Percentiles rank a stretch among this genome's conserved stretches.
phyloP scores from a whole-genome alignment of 2,888 invertebrate genomes.

The Limnephilus rhombicus region DNA sequence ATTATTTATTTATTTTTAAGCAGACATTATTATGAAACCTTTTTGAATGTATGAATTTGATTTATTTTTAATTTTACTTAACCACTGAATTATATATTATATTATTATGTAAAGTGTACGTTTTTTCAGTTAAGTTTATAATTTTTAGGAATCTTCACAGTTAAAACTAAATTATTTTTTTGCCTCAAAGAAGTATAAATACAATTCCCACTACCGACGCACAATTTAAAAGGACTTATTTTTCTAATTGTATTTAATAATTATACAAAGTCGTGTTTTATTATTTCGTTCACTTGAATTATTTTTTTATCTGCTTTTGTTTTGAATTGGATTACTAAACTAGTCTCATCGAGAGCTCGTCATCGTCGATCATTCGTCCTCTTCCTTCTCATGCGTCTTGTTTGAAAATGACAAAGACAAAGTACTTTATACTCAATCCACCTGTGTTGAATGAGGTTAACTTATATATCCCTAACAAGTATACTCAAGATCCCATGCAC shows the following conservation, averaged over 20 bases:
- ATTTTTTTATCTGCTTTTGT: background rate
- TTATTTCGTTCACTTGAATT: background rate
- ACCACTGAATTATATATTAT: background rate
- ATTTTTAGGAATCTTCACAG: background rate
- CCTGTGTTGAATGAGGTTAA: too few relatives aligned
- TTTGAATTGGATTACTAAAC: background rate
- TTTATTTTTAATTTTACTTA: conserved; percentile 25
- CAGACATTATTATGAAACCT: background rate
- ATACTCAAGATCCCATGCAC: too few relatives aligned
- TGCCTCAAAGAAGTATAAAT: background rate
- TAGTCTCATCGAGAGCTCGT: too few relatives aligned
- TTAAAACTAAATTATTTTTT: background rate
- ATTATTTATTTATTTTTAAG: conserved; percentile 23
- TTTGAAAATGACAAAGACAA: too few relatives aligned
- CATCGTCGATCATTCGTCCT: too few relatives aligned
- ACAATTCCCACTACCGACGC: background rate
- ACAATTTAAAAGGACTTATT: background rate
- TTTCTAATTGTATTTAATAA: background rate
- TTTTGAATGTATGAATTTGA: conserved; percentile 5
- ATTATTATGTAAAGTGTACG: background rate
- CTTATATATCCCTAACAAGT: too few relatives aligned
- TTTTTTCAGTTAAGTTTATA: background rate
- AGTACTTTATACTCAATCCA: too few relatives aligned
- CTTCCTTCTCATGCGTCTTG: too few relatives aligned
- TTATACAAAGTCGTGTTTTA: background rate